Conservation (phyloP, 2,113 vertebrate genomes). For the Gavialis gangeticus region DNA sequence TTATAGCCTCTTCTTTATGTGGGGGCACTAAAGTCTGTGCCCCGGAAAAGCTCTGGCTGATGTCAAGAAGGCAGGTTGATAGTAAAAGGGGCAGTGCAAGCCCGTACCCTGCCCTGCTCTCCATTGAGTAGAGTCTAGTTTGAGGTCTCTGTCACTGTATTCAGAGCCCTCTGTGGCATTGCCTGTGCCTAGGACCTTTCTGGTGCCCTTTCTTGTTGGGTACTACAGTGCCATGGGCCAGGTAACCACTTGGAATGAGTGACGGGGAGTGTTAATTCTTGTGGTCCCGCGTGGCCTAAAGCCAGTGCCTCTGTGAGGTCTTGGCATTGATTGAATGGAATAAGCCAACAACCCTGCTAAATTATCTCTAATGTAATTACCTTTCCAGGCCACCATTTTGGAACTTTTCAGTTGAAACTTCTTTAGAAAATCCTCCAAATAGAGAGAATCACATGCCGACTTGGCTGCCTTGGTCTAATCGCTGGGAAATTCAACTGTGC, state of each 20-base stretch:
- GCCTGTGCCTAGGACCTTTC: not conserved
- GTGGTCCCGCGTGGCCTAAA: not conserved
- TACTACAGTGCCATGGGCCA: not conserved
- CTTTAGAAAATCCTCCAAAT: not conserved
- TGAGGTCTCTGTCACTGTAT: not conserved
- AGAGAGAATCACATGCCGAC: not conserved
- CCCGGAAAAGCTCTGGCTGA: accelerated
- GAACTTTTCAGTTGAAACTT: not conserved
- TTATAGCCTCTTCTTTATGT: accelerated
- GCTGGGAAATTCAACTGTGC: slow-evolving; percentile 60
- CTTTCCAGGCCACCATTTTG: slow-evolving; percentile 17
- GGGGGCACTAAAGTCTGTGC: accelerated
- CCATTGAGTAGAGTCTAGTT: not conserved
- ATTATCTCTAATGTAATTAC: not conserved
- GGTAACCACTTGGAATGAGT: accelerated
- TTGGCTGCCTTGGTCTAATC: slow-evolving; percentile 55
- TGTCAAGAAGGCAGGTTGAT: not conserved
- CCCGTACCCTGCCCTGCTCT: not conserved
- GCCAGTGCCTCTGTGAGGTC: not conserved
- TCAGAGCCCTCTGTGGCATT: not conserved
- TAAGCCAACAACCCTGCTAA: not conserved
- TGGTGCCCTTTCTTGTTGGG: accelerated
- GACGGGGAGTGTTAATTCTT: accelerated
- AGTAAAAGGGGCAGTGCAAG: accelerated
- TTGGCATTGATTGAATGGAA: not conserved